Evolutionary conservation across 2,797 vertebrate genomes (phyloP), one percentile per base, ranked within the genome.

Genomic region (Threskiornis aethiopicus): DNA sequence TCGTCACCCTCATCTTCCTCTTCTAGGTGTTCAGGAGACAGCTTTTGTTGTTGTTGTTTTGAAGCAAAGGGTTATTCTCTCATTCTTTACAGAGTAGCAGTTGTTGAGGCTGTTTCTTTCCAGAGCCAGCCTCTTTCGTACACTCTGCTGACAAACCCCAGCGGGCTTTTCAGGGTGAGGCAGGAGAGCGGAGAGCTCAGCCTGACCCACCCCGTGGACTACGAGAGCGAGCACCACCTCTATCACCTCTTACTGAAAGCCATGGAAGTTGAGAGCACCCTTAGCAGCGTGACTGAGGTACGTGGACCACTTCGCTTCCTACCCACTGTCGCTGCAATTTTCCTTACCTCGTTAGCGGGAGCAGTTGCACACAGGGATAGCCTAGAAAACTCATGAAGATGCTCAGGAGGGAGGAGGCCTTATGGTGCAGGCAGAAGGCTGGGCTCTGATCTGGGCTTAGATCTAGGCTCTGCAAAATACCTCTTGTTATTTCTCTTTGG

Each of bases 61-160:
- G 80, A 91, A 72, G 76, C 76, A 41, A 95, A 85, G 13, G 11
- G 6, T 47, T 83, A 22, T 90, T 87, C 67, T 96, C 84, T 96
- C 29, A 0, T 93, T 96, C 85, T 88, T 94, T 89, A 59, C 96
- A 99, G 99, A 17, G 98, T 99, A 22, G 98, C 98, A 1, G 93
- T 98, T 95, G 98, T 99, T 46, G 98, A 98, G 96, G 99, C 99
- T 44, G 85, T 99, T 77, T 99, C 99, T 69, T 99, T 99, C 98
- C 99, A 99, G 98, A 98, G 93, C 94, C 98, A 98, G 92, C 96
- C 82, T 44, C 97, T 99, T 80, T 98, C 98, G 4, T 99, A 99
- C 97, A 96, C 98, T 93, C 97, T 99, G 94, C 97, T 98, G 96
- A 97, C 97, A 0, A 99, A 99, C 87, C 99, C 99, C 21, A 98